Conservation (phyloP, 2,888 invertebrate species). For the Marronus borbonicus region DNA sequence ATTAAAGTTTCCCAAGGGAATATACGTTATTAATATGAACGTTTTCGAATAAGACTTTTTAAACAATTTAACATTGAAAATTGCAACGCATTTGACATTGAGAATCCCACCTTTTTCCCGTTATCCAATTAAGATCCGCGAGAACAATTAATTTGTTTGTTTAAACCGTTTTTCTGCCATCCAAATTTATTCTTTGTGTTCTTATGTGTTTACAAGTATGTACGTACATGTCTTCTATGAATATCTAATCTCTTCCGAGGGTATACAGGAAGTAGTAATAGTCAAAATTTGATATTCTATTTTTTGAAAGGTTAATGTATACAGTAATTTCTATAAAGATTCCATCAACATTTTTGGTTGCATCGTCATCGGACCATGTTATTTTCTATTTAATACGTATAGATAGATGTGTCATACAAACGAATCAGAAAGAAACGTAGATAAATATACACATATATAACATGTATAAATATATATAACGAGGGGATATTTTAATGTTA, state of each 20-base stretch:
- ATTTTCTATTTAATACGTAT: conserved; percentile 1
- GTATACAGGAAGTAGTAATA: conserved; percentile 15
- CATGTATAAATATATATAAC: too few species aligned
- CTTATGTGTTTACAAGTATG: too few species aligned
- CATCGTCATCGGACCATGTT: conserved; percentile 18
- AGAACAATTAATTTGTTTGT: neutral
- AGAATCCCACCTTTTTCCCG: too few species aligned
- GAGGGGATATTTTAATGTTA: too few species aligned
- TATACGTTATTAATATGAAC: too few species aligned
- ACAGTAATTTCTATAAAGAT: conserved; percentile 24
- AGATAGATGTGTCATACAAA: conserved; percentile 3
- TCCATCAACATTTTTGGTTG: conserved; percentile 11
- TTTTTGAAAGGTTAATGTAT: conserved; percentile 35
- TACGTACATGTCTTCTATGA: too few species aligned
- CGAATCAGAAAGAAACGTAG: conserved; percentile 3
- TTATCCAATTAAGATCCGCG: neutral
- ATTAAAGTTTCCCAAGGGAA: neutral
- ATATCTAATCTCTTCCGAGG: neutral
- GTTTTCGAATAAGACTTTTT: too few species aligned
- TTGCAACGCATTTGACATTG: too few species aligned
- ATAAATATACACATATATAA: neutral
- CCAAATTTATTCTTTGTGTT: too few species aligned
- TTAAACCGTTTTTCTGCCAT: neutral
- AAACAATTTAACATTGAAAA: too few species aligned
- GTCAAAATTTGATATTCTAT: neutral